Percentiles rank a stretch among this genome's conserved stretches.
These are phyloP conservation scores for Hippoglossus hippoglossus DNA, from an alignment of 2,797 vertebrate species.

Conservation along the genomic window DNA sequence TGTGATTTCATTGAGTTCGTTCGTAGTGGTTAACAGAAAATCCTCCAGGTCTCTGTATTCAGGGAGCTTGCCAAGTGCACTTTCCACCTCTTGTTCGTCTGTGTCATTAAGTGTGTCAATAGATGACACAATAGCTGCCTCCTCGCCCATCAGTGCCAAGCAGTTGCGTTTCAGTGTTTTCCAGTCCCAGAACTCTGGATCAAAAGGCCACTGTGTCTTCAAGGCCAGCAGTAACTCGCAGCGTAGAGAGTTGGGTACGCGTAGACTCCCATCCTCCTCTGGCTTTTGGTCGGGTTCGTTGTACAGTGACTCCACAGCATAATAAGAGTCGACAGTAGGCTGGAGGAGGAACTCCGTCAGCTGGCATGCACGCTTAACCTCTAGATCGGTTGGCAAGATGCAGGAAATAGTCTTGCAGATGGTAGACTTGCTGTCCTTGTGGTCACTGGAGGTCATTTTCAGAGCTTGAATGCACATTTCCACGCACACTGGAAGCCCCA, in stretches of 20 bases:
- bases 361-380: constrained; percentile 98
- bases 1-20: constrained; percentile 88
- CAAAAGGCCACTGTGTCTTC: constrained; percentile 99
- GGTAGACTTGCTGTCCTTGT: constrained; percentile 94
- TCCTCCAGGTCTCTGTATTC: constrained; percentile 90
- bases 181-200: constrained; percentile 99
- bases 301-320: constrained; percentile 98
- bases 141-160: constrained; percentile 98
- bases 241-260: constrained; percentile 97
- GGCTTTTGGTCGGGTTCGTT: constrained; percentile 99
- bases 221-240: constrained; percentile 98
- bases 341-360: constrained; percentile 98
- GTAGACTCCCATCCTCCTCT: constrained; percentile 96
- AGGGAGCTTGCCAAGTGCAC: constrained; percentile 87
- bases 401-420: constrained; percentile 99
- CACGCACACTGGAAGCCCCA: constrained; percentile 97
- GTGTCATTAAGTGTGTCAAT: constrained; percentile 97
- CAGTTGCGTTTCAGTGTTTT: constrained; percentile 99
- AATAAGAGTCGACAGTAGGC: constrained; percentile 97
- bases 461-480: constrained; percentile 98
- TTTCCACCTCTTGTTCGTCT: constrained; percentile 93
- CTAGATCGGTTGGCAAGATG: constrained; percentile 96
- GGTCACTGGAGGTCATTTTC: constrained; percentile 94
- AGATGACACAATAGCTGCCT: constrained; percentile 97
- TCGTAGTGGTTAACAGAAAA: constrained; percentile 89